These are phyloP conservation scores for Actias luna DNA, from an alignment of 2,888 invertebrate genomes.

Conservation along the genomic window DNA sequence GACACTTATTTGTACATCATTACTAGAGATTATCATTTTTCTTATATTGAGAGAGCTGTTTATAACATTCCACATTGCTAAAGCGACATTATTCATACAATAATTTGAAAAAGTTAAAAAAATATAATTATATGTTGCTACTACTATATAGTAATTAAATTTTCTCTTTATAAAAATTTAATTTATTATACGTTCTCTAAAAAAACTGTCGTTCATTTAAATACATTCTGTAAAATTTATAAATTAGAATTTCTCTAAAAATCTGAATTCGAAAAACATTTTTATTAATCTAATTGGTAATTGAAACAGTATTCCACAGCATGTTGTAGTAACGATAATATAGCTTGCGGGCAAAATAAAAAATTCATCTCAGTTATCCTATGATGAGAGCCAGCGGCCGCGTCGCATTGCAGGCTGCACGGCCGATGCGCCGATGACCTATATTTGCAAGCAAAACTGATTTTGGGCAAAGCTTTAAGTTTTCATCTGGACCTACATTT, in stretches of 20 bases:
- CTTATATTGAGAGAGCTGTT: too few species aligned
- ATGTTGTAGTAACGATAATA: not conserved
- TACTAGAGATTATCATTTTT: too few species aligned
- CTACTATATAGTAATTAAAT: too few species aligned
- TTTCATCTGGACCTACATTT: slow-evolving; percentile 12
- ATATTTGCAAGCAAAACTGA: slow-evolving; percentile 50
- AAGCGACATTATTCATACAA: too few species aligned
- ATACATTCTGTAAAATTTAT: not conserved
- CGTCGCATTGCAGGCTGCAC: slow-evolving; percentile 62
- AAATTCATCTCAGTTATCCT: slow-evolving; percentile 38
- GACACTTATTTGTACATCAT: too few species aligned
- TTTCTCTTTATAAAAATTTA: too few species aligned
- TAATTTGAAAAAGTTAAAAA: too few species aligned
- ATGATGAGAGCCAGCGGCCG: slow-evolving; percentile 45
- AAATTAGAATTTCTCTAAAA: not conserved
- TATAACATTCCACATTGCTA: too few species aligned
- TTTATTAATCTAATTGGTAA: not conserved
- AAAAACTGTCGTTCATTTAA: not conserved
- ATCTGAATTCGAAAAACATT: not conserved
- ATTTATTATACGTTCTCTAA: too few species aligned
- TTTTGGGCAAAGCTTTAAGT: slow-evolving; percentile 9
- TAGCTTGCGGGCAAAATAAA: slow-evolving; percentile 21
- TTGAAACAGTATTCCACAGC: not conserved
- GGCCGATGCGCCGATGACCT: slow-evolving; percentile 63
- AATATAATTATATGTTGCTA: too few species aligned